Base-by-base conservation (phyloP, 2,888 invertebrate species). In the Phaonia tiefii region DNA sequence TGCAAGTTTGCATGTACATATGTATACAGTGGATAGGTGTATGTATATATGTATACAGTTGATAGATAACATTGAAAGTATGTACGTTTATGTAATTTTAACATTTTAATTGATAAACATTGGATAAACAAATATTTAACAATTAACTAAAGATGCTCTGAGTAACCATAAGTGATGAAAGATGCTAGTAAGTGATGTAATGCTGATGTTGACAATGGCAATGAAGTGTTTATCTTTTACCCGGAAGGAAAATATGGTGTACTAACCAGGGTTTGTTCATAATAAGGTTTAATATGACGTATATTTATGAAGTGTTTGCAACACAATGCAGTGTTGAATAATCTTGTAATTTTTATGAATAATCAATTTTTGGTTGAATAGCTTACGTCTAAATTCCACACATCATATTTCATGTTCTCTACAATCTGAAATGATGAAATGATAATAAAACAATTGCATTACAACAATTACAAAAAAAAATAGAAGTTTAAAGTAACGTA, bases 81-180 rank as follows among this genome's bases (percentile, higher is more conserved):
- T 63, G 63, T 63, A 63, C 39, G 22, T 42, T 63, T 63, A 63
- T 63, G 63, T 63, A 63, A 63, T 42, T 42, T 63, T 63, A 63
- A 63, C 70, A 80, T 80, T 85, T 85, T 86, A 86, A 86, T 86
- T 86, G 86, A 86, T 85, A 86, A 86, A 86, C 86, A 86, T 84
- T 84, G 85, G 83, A 83, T 82, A 80, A 80, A 80, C 85, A 86
- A 86, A 86, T 86, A 86, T 86, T 86, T 86, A 86, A 85, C 86
- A 86, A 86, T 86, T 86, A 86, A 84, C 79, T 83, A 75, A 82
- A 84, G 83, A 77, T 70, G 65, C 66, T 75, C 69, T 42, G 73
- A 63, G 51, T 70, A 70, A 70, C 70, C 74, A 60, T 67, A 72
- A 63, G 56, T 51, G 26, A 17, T n/a, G 46, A 46, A 46, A 58